Conservation (phyloP, 2,797 vertebrate genomes). For the Staurois parvus region DNA sequence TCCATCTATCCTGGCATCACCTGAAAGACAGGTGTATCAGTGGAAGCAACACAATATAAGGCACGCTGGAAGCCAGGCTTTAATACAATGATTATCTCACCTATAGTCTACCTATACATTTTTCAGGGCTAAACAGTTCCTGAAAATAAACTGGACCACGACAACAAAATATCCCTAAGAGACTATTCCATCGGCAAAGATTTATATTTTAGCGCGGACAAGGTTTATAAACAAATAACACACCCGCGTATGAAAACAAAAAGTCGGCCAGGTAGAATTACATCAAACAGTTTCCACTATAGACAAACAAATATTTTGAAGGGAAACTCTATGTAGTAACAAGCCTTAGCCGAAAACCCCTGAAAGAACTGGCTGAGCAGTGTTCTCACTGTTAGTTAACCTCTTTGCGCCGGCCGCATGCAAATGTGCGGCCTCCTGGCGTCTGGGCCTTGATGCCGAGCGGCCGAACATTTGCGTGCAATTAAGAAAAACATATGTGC, state of each 20-base stretch:
- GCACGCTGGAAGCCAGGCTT: background rate
- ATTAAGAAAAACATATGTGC: too few relatives aligned
- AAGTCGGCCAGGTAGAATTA: background rate
- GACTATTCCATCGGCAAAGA: background rate
- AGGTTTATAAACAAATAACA: background rate
- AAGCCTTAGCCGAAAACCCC: too few relatives aligned
- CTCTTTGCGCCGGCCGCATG: too few relatives aligned
- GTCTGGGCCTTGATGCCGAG: too few relatives aligned
- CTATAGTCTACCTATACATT: constrained; percentile 15
- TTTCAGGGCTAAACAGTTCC: background rate
- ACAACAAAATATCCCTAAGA: background rate
- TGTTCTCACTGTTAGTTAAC: too few relatives aligned
- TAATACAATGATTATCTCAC: constrained; percentile 32
- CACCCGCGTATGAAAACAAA: background rate
- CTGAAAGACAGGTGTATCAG: constrained; percentile 52
- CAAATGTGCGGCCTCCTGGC: too few relatives aligned
- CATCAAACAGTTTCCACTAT: background rate
- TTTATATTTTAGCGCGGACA: background rate
- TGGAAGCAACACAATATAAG: constrained; percentile 21
- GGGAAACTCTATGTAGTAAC: too few relatives aligned
- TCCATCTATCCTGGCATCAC: constrained; percentile 51
- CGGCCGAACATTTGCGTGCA: too few relatives aligned
- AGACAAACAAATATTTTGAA: background rate
- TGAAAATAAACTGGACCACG: background rate
- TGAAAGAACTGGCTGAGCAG: too few relatives aligned